Base-by-base conservation (phyloP, 2,797 vertebrate genomes). In the Selene dorsalis region DNA sequence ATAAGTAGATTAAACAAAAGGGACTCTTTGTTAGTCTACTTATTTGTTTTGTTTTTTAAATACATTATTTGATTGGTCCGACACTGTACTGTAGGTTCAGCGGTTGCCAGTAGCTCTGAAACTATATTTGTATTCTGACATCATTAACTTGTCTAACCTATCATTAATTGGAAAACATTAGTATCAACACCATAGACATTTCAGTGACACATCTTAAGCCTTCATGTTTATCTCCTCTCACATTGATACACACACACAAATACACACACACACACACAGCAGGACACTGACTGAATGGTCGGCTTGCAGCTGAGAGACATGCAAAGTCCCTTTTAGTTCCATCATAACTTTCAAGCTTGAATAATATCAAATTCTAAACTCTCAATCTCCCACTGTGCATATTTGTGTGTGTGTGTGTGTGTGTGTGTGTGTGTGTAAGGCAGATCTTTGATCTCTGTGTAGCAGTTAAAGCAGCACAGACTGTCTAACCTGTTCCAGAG, bases 401-500 rank as follows among this genome's bases (percentile, higher is more conserved):
- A 56, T 76, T 39, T 85, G 60, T 80, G 58, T 3, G 0, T 61
- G 50, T 58, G 43, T 65, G 50, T 20, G 60, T 79, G 58, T 3
- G 0, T 61, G 50, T 32, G 4, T 75, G 55, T 18, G 30, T 66
- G 22, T 58, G 45, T 65, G 50, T 20, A 4, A 62, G 22, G n/a
- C 61, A 50, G 30, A 48, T 69, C 55, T 85, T 79, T 88, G 75
- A 84, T 89, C 73, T 77, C 60, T 65, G 45, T 82, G 70, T 45
- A 82, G 80, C 59, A 69, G 60, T 79, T 57, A 17, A 72, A 72
- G 72, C 69, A 64, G 73, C 41, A 38, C n/a, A 55, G 14, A 28
- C 24, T 32, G 59, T 11, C 57, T 60, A 57, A 84, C 59, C 26
- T 69, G 69, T 72, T 75, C 39, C 45, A 75, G 14, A 75, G 53